Evolutionary conservation across 30 jellyfish, hydroid and myxozoan species (phyloP).

Genomic region (Rhopilema esculentum): DNA sequence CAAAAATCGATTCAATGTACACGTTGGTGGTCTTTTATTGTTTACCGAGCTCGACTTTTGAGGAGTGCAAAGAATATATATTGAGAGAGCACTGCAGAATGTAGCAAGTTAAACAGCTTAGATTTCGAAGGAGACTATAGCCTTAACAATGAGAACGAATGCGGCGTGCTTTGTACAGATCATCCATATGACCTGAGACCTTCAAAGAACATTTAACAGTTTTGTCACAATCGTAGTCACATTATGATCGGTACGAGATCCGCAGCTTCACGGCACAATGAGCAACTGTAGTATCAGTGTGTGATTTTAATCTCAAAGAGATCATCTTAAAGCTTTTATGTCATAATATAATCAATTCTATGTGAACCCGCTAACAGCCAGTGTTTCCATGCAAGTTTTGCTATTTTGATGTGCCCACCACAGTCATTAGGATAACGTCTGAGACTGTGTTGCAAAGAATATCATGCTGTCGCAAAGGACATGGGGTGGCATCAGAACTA

Average conservation of each 20-base stretch:
- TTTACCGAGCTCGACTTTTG: background rate
- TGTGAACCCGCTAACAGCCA: background rate
- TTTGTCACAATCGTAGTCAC: slow-evolving; percentile 3
- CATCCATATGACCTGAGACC: slow-evolving; percentile 39
- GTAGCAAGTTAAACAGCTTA: slow-evolving; percentile 26
- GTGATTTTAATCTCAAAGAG: background rate
- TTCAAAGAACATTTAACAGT: background rate
- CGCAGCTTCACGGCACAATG: background rate
- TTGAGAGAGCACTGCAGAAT: background rate
- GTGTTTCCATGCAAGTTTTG: background rate
- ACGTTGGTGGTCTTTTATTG: slow-evolving; percentile 3
- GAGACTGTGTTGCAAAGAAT: too few species aligned
- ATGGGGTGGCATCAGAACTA: too few species aligned
- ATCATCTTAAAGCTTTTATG: background rate
- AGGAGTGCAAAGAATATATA: background rate
- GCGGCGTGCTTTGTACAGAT: slow-evolving; percentile 18
- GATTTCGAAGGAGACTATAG: background rate
- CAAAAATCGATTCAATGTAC: background rate
- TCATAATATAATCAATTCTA: background rate
- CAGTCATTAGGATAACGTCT: too few species aligned
- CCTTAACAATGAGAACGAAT: background rate
- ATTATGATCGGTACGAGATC: background rate
- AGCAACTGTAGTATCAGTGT: background rate
- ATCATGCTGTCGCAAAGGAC: too few species aligned
- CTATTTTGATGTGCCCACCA: background rate